These are phyloP conservation scores for Etia nguti DNA, from an alignment of 2,113 vertebrate genomes.

Conservation along the genomic window DNA sequence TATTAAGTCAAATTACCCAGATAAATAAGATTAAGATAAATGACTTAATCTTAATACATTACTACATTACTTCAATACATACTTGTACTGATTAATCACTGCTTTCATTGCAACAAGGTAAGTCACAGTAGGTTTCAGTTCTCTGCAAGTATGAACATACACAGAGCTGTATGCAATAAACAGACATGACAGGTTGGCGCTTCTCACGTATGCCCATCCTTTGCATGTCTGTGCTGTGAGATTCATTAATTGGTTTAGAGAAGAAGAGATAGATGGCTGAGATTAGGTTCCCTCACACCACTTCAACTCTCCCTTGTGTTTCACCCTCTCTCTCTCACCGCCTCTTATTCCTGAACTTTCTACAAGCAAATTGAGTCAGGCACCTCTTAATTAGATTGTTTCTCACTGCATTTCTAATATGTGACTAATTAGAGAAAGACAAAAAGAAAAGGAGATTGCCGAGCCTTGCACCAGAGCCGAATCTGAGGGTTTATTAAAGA, in stretches of 20 bases:
- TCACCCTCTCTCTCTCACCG: not conserved
- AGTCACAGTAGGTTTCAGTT: constrained; percentile 22
- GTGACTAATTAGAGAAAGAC: constrained; percentile 57
- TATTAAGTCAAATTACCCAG: not conserved
- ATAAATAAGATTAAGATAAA: constrained; percentile 33
- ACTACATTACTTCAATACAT: not conserved
- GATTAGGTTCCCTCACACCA: constrained; percentile 18
- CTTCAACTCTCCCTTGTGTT: constrained; percentile 35
- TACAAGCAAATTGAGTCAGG: constrained; percentile 48
- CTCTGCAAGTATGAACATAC: not conserved
- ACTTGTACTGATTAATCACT: constrained; percentile 44
- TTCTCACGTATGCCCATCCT: constrained; percentile 1
- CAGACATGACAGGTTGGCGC: constrained; percentile 16
- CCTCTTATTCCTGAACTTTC: constrained; percentile 50
- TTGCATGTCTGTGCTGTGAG: not conserved
- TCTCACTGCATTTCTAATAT: constrained; percentile 60
- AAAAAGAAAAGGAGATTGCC: constrained; percentile 23
- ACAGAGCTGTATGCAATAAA: constrained; percentile 1
- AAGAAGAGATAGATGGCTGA: constrained; percentile 25
- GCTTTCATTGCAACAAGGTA: not conserved
- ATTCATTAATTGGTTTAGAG: constrained; percentile 37
- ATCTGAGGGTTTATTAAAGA: constrained; percentile 32
- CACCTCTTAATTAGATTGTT: constrained; percentile 61
- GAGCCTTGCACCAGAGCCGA: constrained; percentile 20
- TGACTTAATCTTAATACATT: constrained; percentile 16